Conservation (phyloP, 2,888 invertebrate species). For the Apotomis turbidana region DNA sequence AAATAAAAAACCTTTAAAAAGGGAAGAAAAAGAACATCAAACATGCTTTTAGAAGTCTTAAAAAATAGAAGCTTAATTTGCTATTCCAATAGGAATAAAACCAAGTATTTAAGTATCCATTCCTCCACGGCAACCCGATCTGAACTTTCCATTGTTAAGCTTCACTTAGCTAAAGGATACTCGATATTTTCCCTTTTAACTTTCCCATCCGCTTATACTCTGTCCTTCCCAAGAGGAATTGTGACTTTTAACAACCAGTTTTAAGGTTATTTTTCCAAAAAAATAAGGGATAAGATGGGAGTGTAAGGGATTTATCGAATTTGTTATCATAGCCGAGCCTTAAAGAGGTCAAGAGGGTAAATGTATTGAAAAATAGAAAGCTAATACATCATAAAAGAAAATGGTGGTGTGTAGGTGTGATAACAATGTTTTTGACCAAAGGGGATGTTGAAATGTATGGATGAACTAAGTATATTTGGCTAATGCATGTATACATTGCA, state of each 20-base stretch:
- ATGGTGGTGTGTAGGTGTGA: constrained; percentile 8
- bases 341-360: constrained; percentile 28
- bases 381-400: constrained; percentile 18
- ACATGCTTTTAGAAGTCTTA: not conserved
- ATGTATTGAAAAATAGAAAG: constrained; percentile 37
- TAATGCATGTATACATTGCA: too few relatives aligned
- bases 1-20: too few relatives aligned
- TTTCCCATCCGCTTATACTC: not conserved
- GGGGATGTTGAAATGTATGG: too few relatives aligned
- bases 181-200: constrained; percentile 18
- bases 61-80: constrained; percentile 4
- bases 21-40: not conserved
- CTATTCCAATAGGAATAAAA: constrained; percentile 6
- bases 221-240: not conserved
- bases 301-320: not conserved
- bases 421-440: constrained; percentile 6
- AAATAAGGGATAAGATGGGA: not conserved
- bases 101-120: constrained; percentile 15
- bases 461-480: too few relatives aligned
- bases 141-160: constrained; percentile 17
- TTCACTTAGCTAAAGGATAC: constrained; percentile 19
- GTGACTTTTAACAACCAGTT: not conserved
- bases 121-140: constrained; percentile 23
- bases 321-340: constrained; percentile 22
- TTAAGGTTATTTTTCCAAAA: constrained; percentile 1